Base-by-base conservation (phyloP, 2,888 invertebrate genomes). In the Gerris lacustris region DNA sequence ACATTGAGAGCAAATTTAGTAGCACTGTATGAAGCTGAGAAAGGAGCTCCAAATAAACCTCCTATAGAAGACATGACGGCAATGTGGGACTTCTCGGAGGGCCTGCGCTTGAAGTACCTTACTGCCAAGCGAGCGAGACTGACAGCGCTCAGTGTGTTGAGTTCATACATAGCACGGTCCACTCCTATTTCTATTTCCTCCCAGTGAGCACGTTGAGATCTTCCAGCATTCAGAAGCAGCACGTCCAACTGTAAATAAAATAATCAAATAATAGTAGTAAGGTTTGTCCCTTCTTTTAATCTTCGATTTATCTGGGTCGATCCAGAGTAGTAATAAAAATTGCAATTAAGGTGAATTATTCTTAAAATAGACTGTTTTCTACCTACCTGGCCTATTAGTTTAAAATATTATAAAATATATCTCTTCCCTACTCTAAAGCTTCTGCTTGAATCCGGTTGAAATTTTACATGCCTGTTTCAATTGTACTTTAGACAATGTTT, bases 1-100 rank as follows among this genome's bases (percentile, higher is more conserved):
- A 89, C 91, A 79, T 91, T 89, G 66, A 92, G 77, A 0, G 91
- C 90, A 80, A 88, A 87, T 79, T 93, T 93, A 0, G 89, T 83
- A 18, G 85, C 92, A 15, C 87, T 86, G 77, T 92, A 91, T 4
- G 86, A 84, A 6, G 83, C 86, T 0, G 89, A 89, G 79, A 82
- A 86, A 0, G 90, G 88, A 11, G 83, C 84, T 0, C 87, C 85
- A 43, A 86, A 76, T 72, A 91, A 81, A 6, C 92, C 92, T 6
- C 89, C 89, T 6, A 87, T 75, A 78, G 91, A 92, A 2, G 91
- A 89, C 15, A 87, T 89, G 5, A 89, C 86, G 0, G 87, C 91
- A 67, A 93, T 78, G 73, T 92, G 91, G 0, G 92, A 92, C 9
- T 7, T 31, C 31, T 31, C n/a, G 1, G 11, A 17, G 9, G 77